Base-by-base conservation (phyloP, 2,888 invertebrate species). In the Lutraria lutraria region DNA sequence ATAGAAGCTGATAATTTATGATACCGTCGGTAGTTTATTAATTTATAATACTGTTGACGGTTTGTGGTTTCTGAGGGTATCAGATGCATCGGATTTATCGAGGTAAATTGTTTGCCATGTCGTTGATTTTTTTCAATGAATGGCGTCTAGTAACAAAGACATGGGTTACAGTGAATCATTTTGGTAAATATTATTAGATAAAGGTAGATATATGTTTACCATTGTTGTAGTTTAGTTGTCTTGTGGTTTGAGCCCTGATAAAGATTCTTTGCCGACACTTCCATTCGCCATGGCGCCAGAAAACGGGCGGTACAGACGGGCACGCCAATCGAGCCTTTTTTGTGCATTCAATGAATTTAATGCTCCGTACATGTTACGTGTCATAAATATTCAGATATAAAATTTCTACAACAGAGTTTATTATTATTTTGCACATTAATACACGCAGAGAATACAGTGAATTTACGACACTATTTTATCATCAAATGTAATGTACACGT, bases 1-100 rank as follows among this genome's bases (percentile, higher is more conserved):
- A 79, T 34, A 79, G 79, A 43, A 52, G 52, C 31, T 79, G 31
- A 79, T 79, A 34, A 79, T 31, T 79, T 79, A 43, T 79, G n/a
- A 21, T 34, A 34, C 34, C 34, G 21, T 34, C 34, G 16, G 63
- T 63, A 63, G 52, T 79, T 79, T 72, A 31, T 79, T 31, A 8
- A 79, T n/a, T n/a, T 25, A 25, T 25, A n/a, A 68, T 25, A 25
- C 0, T n/a, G 25, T n/a, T 13, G 63, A 68, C 25, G 63, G 63
- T 68, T 68, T 68, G 63, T n/a, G 63, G 63, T 68, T 68, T 68
- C 43, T 2, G 43, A 3, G 25, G 63, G 63, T 68, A 68, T 68
- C 63, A 68, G 12, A n/a, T 1, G 12, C 63, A 68, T 68, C 63
- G 6, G 63, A 76, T 76, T 34, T 76, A 76, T 76, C 16, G 19